Percentiles rank a stretch among this genome's conserved stretches.
Conservation (phyloP, 2,888 invertebrate genomes). For the Crossocerus cetratus region DNA sequence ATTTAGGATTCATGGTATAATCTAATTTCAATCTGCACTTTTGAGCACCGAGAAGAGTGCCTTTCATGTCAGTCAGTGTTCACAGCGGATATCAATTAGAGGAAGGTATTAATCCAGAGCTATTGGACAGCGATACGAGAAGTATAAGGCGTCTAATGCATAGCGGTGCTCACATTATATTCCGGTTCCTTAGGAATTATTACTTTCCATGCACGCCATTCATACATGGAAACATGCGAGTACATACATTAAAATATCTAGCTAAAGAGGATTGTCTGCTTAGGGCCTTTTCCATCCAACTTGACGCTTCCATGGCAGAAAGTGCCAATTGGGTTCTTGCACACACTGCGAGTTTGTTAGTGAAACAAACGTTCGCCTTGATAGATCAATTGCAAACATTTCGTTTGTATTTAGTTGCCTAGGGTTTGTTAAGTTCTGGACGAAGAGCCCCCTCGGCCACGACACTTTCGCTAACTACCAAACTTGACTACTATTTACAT, state of each 20-base stretch:
- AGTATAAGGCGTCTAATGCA: too few relatives aligned
- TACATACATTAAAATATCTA: slow-evolving; percentile 62
- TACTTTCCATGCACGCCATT: slow-evolving; percentile 67
- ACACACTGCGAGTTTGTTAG: background rate
- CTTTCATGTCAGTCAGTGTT: too few relatives aligned
- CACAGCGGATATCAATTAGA: too few relatives aligned
- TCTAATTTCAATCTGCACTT: too few relatives aligned
- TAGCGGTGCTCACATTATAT: slow-evolving; percentile 11
- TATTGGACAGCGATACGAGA: too few relatives aligned
- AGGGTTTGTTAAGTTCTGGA: slow-evolving; percentile 35
- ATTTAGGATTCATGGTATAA: too few relatives aligned
- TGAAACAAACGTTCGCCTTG: background rate
- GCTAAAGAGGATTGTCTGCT: slow-evolving; percentile 69
- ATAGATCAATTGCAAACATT: slow-evolving; percentile 2
- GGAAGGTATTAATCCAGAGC: too few relatives aligned
- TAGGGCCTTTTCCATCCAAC: slow-evolving; percentile 65
- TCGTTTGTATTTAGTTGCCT: background rate
- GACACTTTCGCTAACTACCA: slow-evolving; percentile 60
- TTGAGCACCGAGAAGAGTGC: too few relatives aligned
- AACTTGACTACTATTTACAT: slow-evolving; percentile 67
- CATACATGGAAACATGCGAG: slow-evolving; percentile 55
- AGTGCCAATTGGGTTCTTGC: background rate
- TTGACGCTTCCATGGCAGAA: slow-evolving; percentile 51
- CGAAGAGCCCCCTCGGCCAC: slow-evolving; percentile 58
- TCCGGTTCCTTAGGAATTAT: slow-evolving; percentile 64